A percentile compares a stretch with the other conserved stretches of the same genome.
phyloP scores from a whole-genome alignment of 2,888 invertebrate genomes.

The Stenichneumon culpator region DNA sequence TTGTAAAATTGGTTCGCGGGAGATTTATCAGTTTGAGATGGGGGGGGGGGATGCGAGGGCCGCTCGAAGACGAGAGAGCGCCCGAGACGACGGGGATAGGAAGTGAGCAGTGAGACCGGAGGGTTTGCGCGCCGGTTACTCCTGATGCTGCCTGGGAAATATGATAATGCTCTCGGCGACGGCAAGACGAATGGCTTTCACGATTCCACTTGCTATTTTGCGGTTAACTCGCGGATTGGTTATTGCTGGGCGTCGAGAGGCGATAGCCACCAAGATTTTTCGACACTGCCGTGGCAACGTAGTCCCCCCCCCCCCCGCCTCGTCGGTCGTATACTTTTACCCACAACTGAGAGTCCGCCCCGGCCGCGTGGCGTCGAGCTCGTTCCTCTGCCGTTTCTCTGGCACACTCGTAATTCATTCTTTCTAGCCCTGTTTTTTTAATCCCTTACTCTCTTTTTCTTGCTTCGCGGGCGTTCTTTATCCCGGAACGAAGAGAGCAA shows the following conservation, averaged over 20 bases:
- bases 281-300: conserved; percentile 60
- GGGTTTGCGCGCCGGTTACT: conserved; percentile 65
- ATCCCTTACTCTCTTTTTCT: conserved; percentile 7
- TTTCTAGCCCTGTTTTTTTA: conserved; percentile 51
- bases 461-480: conserved; percentile 46
- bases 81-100: conserved; percentile 38
- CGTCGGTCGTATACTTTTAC: background rate
- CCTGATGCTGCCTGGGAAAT: conserved; percentile 76
- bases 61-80: conserved; percentile 63
- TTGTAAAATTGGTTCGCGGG: conserved; percentile 80
- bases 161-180: conserved; percentile 80
- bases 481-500: conserved; percentile 29
- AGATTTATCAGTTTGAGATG: conserved; percentile 79
- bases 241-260: conserved; percentile 72
- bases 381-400: conserved; percentile 24
- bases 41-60: conserved; percentile 65
- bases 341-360: conserved; percentile 16
- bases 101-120: conserved; percentile 32
- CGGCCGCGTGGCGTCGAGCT: conserved; percentile 43
- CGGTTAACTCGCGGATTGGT: conserved; percentile 80
- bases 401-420: conserved; percentile 74
- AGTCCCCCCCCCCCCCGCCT: background rate
- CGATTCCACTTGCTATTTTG: conserved; percentile 74
- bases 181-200: conserved; percentile 78
- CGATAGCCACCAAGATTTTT: conserved; percentile 73